Base-by-base conservation (phyloP, 2,888 invertebrate genomes). In the Tenodera sinensis region DNA sequence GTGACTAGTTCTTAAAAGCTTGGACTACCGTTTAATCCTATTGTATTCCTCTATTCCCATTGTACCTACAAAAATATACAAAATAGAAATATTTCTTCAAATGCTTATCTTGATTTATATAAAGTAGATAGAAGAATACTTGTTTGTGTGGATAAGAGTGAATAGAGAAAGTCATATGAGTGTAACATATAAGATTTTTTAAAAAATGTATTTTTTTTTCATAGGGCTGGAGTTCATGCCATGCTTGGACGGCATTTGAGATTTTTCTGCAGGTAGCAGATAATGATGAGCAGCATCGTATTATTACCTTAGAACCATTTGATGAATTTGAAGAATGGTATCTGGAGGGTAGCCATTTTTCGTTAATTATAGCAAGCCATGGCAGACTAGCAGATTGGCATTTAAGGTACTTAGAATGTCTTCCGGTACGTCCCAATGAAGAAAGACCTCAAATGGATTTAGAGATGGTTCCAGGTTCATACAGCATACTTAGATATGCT, bases 301-400 rank as follows among this genome's bases (percentile, higher is more conserved):
- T 94, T 14, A 92, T 93, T 47, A 90, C 90, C 8, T 90, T 94
- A 28, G 94, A 94, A 91, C 92, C 93, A 3, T 94, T 94, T 92
- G 94, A 94, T 91, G 94, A 94, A 91, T 93, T 93, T 91, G 94
- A 94, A 92, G 94, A 94, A 91, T 93, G 93, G 92, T 93, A 94
- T 91, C 91, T 93, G 25, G 94, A 94, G 89, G 94, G 94, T 91
- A 91, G 92, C 30, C 94, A 94, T 91, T 94, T 94, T 91, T 92
- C 93, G 83, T 90, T 94, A 27, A 90, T 93, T 71, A 92, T 93
- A 89, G 93, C 93, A 30, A 91, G 92, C 87, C 92, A 91, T 90
- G 92, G 91, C 28, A 30, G 14, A 25, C 84, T 90, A 7, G 71
- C 82, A 28, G 83, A 34, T 9, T 88, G 81, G 82, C 81, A 34